Conservation (phyloP, 1,140 invertebrate genomes). For the Metaphire vulgaris region DNA sequence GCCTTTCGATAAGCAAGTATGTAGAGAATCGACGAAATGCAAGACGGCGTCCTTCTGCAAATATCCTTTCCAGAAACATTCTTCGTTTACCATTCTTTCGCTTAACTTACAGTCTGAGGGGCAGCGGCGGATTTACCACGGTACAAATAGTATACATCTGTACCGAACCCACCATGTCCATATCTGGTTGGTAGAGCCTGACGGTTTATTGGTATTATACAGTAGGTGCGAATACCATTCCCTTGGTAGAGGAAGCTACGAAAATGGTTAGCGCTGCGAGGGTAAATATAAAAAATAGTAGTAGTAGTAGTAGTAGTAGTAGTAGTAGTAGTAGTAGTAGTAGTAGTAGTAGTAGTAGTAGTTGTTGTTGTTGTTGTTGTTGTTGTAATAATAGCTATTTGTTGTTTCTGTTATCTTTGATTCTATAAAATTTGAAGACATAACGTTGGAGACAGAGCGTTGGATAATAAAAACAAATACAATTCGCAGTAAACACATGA, state of each 20-base stretch:
- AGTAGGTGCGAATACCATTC: conserved; percentile 27
- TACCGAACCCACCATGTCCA: no score
- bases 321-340: no score
- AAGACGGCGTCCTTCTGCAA: conserved; percentile 10
- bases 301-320: not conserved
- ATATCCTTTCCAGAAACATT: conserved; percentile 21
- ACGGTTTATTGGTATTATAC: not conserved
- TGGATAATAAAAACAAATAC: not conserved
- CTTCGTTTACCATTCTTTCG: no score
- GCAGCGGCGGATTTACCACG: no score
- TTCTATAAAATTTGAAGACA: not conserved
- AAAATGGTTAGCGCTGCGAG: not conserved
- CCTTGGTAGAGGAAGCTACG: not conserved
- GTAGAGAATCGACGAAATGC: conserved; percentile 8
- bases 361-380: no score
- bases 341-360: no score
- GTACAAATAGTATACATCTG: no score
- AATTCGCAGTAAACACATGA: not conserved
- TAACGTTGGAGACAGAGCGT: no score
- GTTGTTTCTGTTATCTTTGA: not conserved
- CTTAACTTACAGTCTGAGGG: no score
- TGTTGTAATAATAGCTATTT: no score
- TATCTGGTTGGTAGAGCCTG: no score
- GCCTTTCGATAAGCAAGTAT: not conserved
- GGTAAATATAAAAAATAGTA: not conserved